A percentile compares a stretch with the other conserved stretches of the same genome.
Conservation (phyloP, 2,797 vertebrate genomes). For the Halcyon chelicuti region DNA sequence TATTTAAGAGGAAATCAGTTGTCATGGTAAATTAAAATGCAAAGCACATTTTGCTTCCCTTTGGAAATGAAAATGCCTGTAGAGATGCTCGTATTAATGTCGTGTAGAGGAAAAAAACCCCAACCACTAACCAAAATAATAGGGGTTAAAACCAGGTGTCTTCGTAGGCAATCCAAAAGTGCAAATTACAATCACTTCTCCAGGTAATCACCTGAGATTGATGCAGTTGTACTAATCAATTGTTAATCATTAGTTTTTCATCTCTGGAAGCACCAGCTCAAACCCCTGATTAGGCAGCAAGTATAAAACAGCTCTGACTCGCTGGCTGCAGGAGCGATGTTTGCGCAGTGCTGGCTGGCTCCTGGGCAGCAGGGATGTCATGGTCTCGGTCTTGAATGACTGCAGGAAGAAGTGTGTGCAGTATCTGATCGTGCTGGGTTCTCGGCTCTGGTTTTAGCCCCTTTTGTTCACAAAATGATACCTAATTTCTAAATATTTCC, state of each 20-base stretch:
- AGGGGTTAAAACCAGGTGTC: background rate
- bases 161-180: background rate
- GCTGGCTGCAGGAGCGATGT: fast-evolving
- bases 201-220: conserved; percentile 21
- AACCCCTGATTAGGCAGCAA: background rate
- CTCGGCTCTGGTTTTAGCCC: background rate
- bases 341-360: fast-evolving
- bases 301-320: background rate
- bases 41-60: conserved; percentile 14
- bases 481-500: background rate
- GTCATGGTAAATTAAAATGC: conserved; percentile 49
- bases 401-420: fast-evolving
- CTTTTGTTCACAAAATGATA: background rate
- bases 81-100: background rate
- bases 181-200: conserved; percentile 36
- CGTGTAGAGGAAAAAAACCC: background rate
- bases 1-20: background rate
- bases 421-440: background rate
- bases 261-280: background rate
- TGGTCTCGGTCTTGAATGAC: background rate
- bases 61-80: background rate
- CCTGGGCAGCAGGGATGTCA: background rate
- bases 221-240: conserved; percentile 33
- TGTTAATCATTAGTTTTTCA: conserved; percentile 28
- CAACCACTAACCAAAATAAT: background rate